A percentile compares a stretch with the other conserved stretches of the same genome.
phyloP scores from a whole-genome alignment of 2,888 invertebrate species.

The Artemia sinica region DNA sequence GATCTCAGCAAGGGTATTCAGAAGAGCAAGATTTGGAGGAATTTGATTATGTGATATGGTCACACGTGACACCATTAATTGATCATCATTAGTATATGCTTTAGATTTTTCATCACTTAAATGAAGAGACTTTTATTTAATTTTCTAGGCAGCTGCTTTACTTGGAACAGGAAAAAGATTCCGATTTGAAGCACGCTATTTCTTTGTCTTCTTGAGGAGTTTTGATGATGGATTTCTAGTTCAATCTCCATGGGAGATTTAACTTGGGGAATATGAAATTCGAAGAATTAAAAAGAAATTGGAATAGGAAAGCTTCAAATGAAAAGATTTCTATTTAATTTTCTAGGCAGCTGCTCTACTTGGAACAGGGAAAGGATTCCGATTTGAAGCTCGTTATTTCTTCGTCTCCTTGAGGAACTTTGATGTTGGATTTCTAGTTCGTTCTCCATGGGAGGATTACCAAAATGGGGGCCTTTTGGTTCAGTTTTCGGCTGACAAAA shows the following conservation, averaged over 20 bases:
- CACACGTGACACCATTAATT: too few relatives aligned
- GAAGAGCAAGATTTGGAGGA: too few relatives aligned
- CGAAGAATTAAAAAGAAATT: too few relatives aligned
- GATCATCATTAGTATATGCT: too few relatives aligned
- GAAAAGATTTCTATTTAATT: not conserved
- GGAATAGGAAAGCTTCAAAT: too few relatives aligned
- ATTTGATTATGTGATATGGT: too few relatives aligned
- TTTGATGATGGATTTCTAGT: not conserved
- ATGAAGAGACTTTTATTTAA: too few relatives aligned
- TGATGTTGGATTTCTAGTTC: constrained; percentile 1
- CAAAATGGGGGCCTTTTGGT: not conserved
- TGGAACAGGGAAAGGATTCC: constrained; percentile 6
- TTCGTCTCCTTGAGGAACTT: not conserved
- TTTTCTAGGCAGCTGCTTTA: not conserved
- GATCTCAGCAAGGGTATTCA: too few relatives aligned
- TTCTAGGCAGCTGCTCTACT: constrained; percentile 6
- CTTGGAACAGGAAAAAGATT: not conserved
- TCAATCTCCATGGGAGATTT: not conserved
- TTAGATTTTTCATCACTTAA: too few relatives aligned
- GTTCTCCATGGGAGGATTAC: constrained; percentile 1
- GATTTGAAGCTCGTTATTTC: constrained; percentile 10
- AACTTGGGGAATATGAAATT: too few relatives aligned
- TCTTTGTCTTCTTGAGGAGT: not conserved
- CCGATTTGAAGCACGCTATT: constrained; percentile 2
- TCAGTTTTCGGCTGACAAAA: not conserved